Evolutionary conservation across 2,797 vertebrate genomes (phyloP).

Genomic region (Molossus alvarezi): DNA sequence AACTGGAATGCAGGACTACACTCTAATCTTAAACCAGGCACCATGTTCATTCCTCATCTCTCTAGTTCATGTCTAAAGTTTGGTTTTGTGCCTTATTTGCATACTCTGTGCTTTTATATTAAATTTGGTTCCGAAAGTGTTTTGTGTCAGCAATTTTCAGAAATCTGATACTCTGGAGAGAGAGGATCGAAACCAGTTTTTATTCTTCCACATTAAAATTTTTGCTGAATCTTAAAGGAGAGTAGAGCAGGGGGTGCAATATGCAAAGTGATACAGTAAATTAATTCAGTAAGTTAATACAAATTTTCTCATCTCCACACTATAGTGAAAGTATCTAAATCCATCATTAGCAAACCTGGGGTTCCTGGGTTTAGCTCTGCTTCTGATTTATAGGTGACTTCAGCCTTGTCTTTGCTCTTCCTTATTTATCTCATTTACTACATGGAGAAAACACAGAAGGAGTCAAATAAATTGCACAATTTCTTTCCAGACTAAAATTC

Average conservation of each 20-base stretch:
- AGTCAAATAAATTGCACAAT: neutral
- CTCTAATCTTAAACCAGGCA: constrained; percentile 21
- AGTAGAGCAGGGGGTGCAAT: neutral
- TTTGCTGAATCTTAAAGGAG: constrained; percentile 73
- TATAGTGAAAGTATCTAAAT: constrained; percentile 17
- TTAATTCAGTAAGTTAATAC: neutral
- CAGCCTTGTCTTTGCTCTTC: neutral
- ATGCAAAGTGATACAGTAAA: constrained; percentile 58
- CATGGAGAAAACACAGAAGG: neutral
- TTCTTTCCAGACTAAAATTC: constrained; percentile 6
- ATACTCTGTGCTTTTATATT: constrained; percentile 70
- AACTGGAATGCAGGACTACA: neutral
- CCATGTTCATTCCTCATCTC: neutral
- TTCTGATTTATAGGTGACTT: neutral
- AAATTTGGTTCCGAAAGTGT: constrained; percentile 75
- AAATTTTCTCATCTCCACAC: neutral
- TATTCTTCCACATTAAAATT: constrained; percentile 73
- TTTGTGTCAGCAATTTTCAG: constrained; percentile 78
- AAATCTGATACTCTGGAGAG: constrained; percentile 69
- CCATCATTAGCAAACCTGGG: neutral
- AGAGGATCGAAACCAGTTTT: constrained; percentile 69
- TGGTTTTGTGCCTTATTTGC: constrained; percentile 66
- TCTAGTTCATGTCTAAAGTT: constrained; percentile 61
- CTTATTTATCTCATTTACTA: constrained; percentile 17
- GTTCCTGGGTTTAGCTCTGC: neutral